These are phyloP conservation scores for Tragelaphus strepsiceros DNA, from an alignment of 2,113 vertebrate species.

Conservation along the genomic window DNA sequence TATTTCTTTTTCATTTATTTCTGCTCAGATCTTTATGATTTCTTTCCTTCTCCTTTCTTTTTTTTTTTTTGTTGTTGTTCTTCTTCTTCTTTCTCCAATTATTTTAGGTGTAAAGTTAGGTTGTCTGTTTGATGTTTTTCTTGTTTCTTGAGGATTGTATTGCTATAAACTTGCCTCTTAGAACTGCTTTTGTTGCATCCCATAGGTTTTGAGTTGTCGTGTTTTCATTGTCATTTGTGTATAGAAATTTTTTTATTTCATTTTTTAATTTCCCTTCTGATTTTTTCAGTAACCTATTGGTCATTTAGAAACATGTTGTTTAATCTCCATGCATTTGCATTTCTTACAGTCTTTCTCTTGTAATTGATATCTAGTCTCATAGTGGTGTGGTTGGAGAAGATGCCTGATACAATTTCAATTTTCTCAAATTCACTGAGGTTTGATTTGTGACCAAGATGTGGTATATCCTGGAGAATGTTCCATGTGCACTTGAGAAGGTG, in stretches of 20 bases:
- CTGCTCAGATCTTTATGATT: neutral
- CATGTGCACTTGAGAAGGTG: neutral
- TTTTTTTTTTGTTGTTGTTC: no score
- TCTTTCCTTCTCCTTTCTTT: neutral
- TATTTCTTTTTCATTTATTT: neutral
- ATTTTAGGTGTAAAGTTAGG: neutral
- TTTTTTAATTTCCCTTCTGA: neutral
- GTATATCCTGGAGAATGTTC: neutral
- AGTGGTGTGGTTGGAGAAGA: neutral
- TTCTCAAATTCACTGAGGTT: neutral
- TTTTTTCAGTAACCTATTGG: neutral
- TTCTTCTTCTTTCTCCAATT: neutral
- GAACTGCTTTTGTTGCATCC: neutral
- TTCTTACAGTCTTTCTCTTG: neutral
- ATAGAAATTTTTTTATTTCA: neutral
- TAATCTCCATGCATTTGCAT: neutral
- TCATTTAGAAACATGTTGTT: neutral
- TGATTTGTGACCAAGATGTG: neutral
- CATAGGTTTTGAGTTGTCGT: neutral
- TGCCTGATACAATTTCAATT: neutral
- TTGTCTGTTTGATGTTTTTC: neutral
- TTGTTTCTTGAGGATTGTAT: neutral
- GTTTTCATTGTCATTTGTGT: neutral
- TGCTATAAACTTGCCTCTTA: neutral
- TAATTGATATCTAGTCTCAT: neutral